Base-by-base conservation (phyloP, 2,797 vertebrate species). In the Australoheros facetus region DNA sequence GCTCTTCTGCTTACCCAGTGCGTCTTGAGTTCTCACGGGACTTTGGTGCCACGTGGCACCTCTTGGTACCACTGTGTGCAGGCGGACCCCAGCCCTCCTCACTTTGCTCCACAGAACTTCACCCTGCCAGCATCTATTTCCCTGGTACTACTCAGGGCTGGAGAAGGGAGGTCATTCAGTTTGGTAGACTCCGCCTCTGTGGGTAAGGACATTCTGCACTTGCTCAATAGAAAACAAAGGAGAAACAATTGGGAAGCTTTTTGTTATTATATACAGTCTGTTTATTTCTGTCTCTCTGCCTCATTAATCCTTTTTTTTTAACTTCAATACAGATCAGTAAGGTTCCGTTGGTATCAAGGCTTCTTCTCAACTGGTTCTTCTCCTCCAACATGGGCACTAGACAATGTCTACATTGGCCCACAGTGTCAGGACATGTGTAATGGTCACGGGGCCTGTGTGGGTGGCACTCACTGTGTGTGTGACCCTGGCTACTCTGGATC, bases 321-420 rank as follows among this genome's bases (percentile, higher is more conserved):
- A 17, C 45, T 17, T 39, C 28, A 7, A 11, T 56, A 1, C 91
- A 99, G 98, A 62, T 96, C 97, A 48, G 97, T 99, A 14, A 95
- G 98, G 81, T 99, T 99, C 96, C 96, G 98, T 55, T 99, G 98
- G 98, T 99, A 97, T 94, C 98, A 99, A 90, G 98, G 98, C 14
- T 99, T 98, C 95, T 99, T 97, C 81, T 95, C 96, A 16, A 84
- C 94, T 32, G 96, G 97, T 54, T 96, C 96, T 78, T 91, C 97
- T 83, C 98, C 98, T 7, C 96, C 98, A 85, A 98, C 98, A 0
- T 99, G 98, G 98, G 98, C 98, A 30, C 93, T 99, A 78, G 98
- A 99, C 91, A 98, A 97, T 0, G 89, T 99, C 51, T 99, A 99
- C 87, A 96, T 99, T 0, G 98, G 98, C 28, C 98, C 98, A 0